Evolutionary conservation across 1,140 invertebrate genomes (phyloP).

Genomic region (Plodia interpunctella): DNA sequence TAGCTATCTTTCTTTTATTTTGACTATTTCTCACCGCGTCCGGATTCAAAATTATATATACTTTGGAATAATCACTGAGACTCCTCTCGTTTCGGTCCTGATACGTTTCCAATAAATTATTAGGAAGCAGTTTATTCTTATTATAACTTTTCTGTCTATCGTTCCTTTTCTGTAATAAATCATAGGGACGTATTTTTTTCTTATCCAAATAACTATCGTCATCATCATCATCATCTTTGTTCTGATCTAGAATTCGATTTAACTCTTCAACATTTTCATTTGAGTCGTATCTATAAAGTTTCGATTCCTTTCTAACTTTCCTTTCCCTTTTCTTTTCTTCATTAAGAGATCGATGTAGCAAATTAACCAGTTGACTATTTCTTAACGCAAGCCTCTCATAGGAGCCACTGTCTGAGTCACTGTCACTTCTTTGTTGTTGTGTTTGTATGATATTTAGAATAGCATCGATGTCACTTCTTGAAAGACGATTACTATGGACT

Average conservation of each 20-base stretch:
- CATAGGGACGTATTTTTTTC: not conserved
- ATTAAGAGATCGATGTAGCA: not conserved
- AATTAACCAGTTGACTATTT: not conserved
- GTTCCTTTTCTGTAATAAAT: not conserved
- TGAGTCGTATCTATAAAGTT: not conserved
- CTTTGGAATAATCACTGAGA: slow-evolving; percentile 35
- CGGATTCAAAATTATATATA: slow-evolving; percentile 42
- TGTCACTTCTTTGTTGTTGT: slow-evolving; percentile 6
- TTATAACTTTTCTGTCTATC: not conserved
- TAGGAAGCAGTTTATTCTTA: not conserved
- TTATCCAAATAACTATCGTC: not conserved
- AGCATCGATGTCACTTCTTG: not conserved
- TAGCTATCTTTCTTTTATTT: slow-evolving; percentile 27
- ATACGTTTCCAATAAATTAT: not conserved
- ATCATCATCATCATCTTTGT: not conserved
- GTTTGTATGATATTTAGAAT: slow-evolving; percentile 2
- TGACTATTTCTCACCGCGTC: slow-evolving; percentile 32
- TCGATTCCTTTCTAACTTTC: not conserved
- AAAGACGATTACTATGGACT: not conserved
- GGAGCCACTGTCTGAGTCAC: not conserved
- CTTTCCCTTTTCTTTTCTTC: not conserved
- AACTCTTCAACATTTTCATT: not conserved
- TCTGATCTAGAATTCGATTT: not conserved
- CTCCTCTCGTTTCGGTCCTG: not conserved
- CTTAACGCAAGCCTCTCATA: not conserved